Conservation (phyloP, 2,113 vertebrate genomes). For the Xenopus tropicalis region UCB_Xtro_10.0 CM004444.2:95640501-95641000, state of each 20-base stretch:
- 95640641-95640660: not conserved
- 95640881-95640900: constrained; percentile 29
- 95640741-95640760: constrained; percentile 2
- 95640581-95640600: too few species aligned
- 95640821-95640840: constrained; percentile 27
- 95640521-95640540: too few species aligned
- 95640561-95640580: too few species aligned
- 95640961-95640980: too few species aligned
- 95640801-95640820: constrained; percentile 22
- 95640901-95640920: not conserved
- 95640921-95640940: not conserved
- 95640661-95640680: not conserved
- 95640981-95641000: too few species aligned
- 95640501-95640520: too few species aligned
- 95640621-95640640: too few species aligned
- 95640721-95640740: constrained; percentile 37
- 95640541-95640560: too few species aligned
- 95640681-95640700: not conserved
- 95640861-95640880: constrained; percentile 26
- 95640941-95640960: too few species aligned
- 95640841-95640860: constrained; percentile 23
- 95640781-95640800: constrained; percentile 23
- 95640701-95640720: not conserved
- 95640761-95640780: not conserved
- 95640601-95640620: too few species aligned